Conservation (phyloP, 2,113 vertebrate genomes). For the Phrynosoma platyrhinos region DNA sequence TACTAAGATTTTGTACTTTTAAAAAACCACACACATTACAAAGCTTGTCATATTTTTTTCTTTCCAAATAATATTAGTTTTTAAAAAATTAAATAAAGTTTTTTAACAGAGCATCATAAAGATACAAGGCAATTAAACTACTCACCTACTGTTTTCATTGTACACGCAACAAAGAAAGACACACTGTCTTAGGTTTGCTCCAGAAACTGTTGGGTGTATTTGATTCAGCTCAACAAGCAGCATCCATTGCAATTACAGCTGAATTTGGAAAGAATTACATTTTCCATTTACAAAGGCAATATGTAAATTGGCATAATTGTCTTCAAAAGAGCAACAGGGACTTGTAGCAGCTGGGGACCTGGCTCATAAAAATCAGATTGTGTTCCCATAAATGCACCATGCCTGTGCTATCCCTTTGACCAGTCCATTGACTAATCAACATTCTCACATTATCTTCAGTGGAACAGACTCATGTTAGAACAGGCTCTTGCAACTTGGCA, state of each 20-base stretch:
- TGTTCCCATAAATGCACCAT: conserved; percentile 4
- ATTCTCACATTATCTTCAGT: conserved; percentile 28
- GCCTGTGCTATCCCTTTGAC: conserved; percentile 9
- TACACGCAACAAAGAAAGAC: conserved; percentile 38
- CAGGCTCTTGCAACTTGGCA: background rate
- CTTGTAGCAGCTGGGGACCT: conserved; percentile 5
- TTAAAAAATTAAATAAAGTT: background rate
- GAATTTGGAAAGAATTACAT: conserved; percentile 1
- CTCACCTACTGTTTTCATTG: conserved; percentile 30
- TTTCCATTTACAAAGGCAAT: background rate
- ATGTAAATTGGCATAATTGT: background rate
- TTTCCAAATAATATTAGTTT: background rate
- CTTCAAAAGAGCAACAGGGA: conserved; percentile 14
- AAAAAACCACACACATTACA: background rate
- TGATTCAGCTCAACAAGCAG: conserved; percentile 34
- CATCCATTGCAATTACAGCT: background rate
- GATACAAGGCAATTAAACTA: background rate
- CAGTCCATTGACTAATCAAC: background rate
- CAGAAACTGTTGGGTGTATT: conserved; percentile 50
- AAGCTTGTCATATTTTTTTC: conserved; percentile 18
- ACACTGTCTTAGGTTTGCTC: conserved; percentile 57
- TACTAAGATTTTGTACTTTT: conserved; percentile 40
- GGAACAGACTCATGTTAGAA: conserved; percentile 45
- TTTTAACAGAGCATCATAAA: background rate
- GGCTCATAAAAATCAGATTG: background rate